Base-by-base conservation (phyloP, 2,797 vertebrate species). In the Alosa sapidissima region DNA sequence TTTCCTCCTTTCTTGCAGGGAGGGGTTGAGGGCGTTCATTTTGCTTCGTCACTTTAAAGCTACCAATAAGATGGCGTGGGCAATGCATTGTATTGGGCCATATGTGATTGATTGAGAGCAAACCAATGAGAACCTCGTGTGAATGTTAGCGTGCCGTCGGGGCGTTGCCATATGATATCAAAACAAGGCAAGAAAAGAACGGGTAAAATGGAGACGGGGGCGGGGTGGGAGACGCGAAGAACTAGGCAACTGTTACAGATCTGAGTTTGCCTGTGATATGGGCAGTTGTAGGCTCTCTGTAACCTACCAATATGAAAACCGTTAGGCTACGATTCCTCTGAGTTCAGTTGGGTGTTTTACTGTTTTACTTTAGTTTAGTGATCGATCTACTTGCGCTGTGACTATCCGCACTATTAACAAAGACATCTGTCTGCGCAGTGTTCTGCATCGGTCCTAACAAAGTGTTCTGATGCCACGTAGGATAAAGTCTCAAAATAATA, bases 141-240 rank as follows among this genome's bases (percentile, higher is more conserved):
- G 75, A 62, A 62, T 81, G 16, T 85, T 45, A 19, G 47, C 51
- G 36, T 10, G 41, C 65, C 2, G 14, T 62, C 55, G 82, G 90
- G 94, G 94, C 89, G 93, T 92, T 86, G 55, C 87, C 83, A 84
- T 55, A 60, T 11, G 47, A 89, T 92, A 94, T 91, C 88, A 96
- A 95, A 95, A 96, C 94, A 96, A 95, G 87, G 93, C 92, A 81
- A 82, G 86, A 86, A 91, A 87, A 92, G 92, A 91, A 89, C 83
- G 52, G 85, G 83, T 87, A 91, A 89, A 81, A 91, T 89, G 87
- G 88, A 88, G 83, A 65, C 52, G 87, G 86, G 81, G 88, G 83
- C 51, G 82, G 81, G 85, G 78, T 47, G 68, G 9, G 36, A 33
- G 65, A 81, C 83, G 81, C 81, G 28, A 82, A 86, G 58, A 81